These are phyloP conservation scores for Magallana angulata DNA, from an alignment of 1,140 invertebrate genomes.

Conservation along the genomic window DNA sequence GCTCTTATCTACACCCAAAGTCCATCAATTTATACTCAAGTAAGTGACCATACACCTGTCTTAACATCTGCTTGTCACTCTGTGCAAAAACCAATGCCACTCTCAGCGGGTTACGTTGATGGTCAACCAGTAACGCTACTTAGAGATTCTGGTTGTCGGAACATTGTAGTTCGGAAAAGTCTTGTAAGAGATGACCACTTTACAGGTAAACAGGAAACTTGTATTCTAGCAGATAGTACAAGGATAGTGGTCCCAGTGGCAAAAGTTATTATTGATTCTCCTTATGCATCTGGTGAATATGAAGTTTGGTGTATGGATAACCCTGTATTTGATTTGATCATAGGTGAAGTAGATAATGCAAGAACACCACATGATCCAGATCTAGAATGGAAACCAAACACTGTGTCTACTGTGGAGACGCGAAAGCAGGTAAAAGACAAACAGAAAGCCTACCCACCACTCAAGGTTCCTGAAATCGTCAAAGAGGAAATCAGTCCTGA, in stretches of 20 bases:
- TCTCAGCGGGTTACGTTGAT: neutral
- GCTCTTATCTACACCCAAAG: too few relatives aligned
- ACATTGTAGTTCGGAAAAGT: neutral
- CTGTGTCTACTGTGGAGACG: neutral
- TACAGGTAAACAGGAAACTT: too few relatives aligned
- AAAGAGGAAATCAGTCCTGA: too few relatives aligned
- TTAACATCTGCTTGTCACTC: neutral
- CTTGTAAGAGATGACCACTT: too few relatives aligned
- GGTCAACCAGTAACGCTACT: neutral
- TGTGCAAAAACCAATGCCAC: neutral
- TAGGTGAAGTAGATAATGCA: too few relatives aligned
- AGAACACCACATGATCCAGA: too few relatives aligned
- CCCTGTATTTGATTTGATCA: too few relatives aligned
- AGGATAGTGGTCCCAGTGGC: neutral
- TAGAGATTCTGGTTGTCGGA: neutral
- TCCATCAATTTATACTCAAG: too few relatives aligned
- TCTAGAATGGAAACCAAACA: too few relatives aligned
- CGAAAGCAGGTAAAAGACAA: constrained; percentile 10
- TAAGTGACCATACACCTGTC: neutral
- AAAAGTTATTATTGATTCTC: neutral
- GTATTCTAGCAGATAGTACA: too few relatives aligned
- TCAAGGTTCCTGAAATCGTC: constrained; percentile 11
- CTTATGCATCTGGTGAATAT: neutral
- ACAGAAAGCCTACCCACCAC: neutral
- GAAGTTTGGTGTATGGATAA: neutral